Conservation (phyloP, 2,113 vertebrate genomes). For the Crotalus horridus region DNA sequence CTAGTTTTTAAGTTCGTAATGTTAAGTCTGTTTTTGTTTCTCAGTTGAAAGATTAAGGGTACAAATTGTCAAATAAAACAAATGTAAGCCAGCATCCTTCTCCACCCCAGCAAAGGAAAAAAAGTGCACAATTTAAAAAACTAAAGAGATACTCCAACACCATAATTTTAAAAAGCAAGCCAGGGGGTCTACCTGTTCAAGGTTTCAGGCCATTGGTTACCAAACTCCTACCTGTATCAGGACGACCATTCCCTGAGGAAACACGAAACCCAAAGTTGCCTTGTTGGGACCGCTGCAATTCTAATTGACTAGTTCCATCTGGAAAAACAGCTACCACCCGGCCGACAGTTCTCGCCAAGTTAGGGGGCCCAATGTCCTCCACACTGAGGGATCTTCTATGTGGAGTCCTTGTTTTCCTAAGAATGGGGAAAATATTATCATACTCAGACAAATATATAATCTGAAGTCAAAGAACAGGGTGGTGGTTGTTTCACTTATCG, state of each 20-base stretch:
- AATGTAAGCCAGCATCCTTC: not conserved
- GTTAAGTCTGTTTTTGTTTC: not conserved
- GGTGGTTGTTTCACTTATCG: not conserved
- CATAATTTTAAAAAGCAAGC: not conserved
- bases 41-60: not conserved
- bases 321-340: constrained; percentile 82
- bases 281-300: constrained; percentile 77
- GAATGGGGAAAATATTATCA: not conserved
- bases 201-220: not conserved
- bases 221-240: constrained; percentile 79
- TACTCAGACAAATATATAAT: not conserved
- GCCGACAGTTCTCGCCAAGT: constrained; percentile 72
- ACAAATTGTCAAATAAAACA: not conserved
- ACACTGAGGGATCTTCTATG: constrained; percentile 70
- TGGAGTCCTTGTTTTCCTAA: constrained; percentile 41
- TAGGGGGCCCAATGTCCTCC: constrained; percentile 76
- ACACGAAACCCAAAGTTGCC: constrained; percentile 86
- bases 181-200: not conserved
- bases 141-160: not conserved
- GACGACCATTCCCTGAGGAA: constrained; percentile 84
- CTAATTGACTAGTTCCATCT: constrained; percentile 84
- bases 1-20: not conserved
- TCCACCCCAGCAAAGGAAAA: not conserved
- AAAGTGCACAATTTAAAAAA: not conserved
- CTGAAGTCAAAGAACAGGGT: not conserved